These are phyloP conservation scores for Ochropleura plecta DNA, from an alignment of 2,888 invertebrate genomes.

Conservation along the genomic window DNA sequence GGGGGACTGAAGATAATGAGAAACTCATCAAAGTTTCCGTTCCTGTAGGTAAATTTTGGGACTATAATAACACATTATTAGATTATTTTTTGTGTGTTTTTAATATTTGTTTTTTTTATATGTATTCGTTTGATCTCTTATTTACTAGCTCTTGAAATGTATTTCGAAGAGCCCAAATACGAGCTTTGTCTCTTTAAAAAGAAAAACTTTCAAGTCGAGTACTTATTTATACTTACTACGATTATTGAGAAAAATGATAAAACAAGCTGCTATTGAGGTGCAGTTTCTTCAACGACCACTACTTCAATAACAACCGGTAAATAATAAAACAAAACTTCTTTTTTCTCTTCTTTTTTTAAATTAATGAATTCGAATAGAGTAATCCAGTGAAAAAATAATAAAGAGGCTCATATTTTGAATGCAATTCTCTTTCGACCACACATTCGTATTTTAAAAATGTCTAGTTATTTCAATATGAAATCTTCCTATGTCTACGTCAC, in stretches of 20 bases:
- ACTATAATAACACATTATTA: too few relatives aligned
- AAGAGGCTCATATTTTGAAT: slow-evolving; percentile 3
- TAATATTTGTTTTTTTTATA: too few relatives aligned
- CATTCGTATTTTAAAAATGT: slow-evolving; percentile 29
- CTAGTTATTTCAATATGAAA: slow-evolving; percentile 34
- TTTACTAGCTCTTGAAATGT: neutral
- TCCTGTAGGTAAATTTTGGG: neutral
- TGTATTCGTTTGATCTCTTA: neutral
- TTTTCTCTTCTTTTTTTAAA: neutral
- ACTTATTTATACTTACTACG: neutral
- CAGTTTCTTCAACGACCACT: neutral
- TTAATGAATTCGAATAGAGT: neutral
- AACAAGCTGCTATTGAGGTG: too few relatives aligned
- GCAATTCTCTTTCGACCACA: neutral
- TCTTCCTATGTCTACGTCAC: neutral
- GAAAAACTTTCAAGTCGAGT: neutral
- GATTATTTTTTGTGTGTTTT: too few relatives aligned
- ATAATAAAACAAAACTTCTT: neutral
- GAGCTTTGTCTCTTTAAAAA: neutral
- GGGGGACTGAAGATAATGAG: neutral
- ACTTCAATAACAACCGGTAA: neutral
- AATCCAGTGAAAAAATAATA: neutral
- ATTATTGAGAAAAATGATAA: neutral
- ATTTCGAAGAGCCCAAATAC: neutral
- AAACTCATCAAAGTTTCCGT: neutral